A percentile compares a stretch with the other conserved stretches of the same genome.
Conservation (phyloP, 1,140 invertebrate genomes). For the Drosophila tsacasi region DNA sequence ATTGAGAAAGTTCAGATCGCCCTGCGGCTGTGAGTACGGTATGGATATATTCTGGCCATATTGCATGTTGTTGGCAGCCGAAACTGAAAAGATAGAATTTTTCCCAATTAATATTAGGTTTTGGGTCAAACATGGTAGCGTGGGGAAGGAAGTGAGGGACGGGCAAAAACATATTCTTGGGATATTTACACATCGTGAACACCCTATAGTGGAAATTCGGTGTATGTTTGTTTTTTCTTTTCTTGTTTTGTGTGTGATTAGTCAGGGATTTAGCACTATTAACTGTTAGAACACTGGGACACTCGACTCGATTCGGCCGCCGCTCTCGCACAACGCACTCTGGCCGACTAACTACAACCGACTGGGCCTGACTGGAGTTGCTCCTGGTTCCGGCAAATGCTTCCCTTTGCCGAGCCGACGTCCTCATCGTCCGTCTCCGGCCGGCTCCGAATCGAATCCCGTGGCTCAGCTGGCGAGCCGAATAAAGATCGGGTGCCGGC, state of each 20-base stretch:
- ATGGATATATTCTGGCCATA: slow-evolving; percentile 85
- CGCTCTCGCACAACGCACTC: slow-evolving; percentile 61
- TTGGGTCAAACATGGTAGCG: not conserved
- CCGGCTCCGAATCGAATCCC: slow-evolving; percentile 32
- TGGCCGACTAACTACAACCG: slow-evolving; percentile 79
- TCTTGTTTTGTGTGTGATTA: not conserved
- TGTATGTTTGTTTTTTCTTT: not conserved
- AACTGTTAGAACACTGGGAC: slow-evolving; percentile 29
- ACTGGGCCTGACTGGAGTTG: slow-evolving; percentile 53
- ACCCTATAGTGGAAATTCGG: slow-evolving; percentile 11
- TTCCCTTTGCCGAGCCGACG: slow-evolving; percentile 4
- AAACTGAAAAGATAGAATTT: slow-evolving; percentile 63
- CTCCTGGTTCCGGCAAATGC: slow-evolving; percentile 54
- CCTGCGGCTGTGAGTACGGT: slow-evolving; percentile 84
- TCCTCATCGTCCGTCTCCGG: slow-evolving; percentile 19
- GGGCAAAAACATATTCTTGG: no score
- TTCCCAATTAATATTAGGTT: slow-evolving; percentile 7
- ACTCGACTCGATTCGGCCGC: slow-evolving; percentile 33
- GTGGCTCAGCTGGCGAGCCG: slow-evolving; percentile 56
- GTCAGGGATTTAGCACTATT: slow-evolving; percentile 23
- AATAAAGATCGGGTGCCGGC: slow-evolving; percentile 76
- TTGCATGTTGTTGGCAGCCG: slow-evolving; percentile 84
- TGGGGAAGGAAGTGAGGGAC: not conserved
- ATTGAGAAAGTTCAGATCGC: slow-evolving; percentile 85
- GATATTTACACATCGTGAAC: slow-evolving; percentile 46